phyloP scores from a whole-genome alignment of 92 coral and sea anemone genomes.

The Porites lobata region DNA sequence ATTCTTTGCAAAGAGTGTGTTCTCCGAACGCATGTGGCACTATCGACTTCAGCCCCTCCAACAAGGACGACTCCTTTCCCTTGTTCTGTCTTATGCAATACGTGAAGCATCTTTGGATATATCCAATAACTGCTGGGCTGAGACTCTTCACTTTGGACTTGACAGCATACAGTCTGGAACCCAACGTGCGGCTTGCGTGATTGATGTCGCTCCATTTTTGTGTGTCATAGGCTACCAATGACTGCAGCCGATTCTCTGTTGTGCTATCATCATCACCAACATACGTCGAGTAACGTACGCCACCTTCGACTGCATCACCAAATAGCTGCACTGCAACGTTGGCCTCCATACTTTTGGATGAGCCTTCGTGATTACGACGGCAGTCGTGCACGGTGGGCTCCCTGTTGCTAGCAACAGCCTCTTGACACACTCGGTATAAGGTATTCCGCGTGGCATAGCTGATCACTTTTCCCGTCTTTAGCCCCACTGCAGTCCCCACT shows the following conservation, averaged over 20 bases:
- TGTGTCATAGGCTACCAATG: slow-evolving; percentile 23
- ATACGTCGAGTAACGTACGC: background rate
- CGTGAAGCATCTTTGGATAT: slow-evolving; percentile 51
- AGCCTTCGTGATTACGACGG: slow-evolving; percentile 35
- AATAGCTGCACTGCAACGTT: slow-evolving; percentile 4
- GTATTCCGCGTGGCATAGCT: slow-evolving; percentile 36
- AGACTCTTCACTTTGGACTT: slow-evolving; percentile 46
- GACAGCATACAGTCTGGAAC: slow-evolving; percentile 30
- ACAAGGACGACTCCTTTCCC: slow-evolving; percentile 18
- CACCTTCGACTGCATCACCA: background rate
- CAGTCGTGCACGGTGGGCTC: slow-evolving; percentile 43
- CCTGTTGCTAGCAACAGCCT: background rate
- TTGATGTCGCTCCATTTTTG: slow-evolving; percentile 45
- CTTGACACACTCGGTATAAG: slow-evolving; percentile 36
- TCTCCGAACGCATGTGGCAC: slow-evolving; percentile 65
- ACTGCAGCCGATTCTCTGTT: slow-evolving; percentile 18
- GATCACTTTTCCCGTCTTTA: slow-evolving; percentile 40
- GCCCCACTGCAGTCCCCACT: slow-evolving; percentile 40
- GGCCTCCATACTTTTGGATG: slow-evolving; percentile 48
- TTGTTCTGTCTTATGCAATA: slow-evolving; percentile 59
- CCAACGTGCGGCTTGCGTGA: slow-evolving; percentile 46
- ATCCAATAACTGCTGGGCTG: slow-evolving; percentile 21
- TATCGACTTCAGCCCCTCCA: slow-evolving; percentile 18
- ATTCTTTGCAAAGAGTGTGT: slow-evolving; percentile 41
- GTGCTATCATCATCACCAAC: slow-evolving; percentile 48